Conservation (phyloP, 53 echinoderm and acorn worm species). For the Pentamera pediparva region DNA sequence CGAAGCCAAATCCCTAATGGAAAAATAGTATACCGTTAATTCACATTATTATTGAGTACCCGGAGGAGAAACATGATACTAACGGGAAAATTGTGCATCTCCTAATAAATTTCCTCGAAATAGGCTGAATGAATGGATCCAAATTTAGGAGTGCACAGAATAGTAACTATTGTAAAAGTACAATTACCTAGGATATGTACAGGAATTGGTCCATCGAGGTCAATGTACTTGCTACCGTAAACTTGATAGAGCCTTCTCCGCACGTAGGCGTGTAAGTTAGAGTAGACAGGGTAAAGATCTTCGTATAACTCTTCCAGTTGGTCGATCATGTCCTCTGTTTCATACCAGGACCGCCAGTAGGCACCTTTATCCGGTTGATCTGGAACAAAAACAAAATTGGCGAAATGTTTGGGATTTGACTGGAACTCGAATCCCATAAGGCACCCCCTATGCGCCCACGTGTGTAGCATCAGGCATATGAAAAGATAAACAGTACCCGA, state of each 20-base stretch:
- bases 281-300: constrained; percentile 30
- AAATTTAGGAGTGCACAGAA: not conserved
- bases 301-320: constrained; percentile 13
- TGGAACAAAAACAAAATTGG: not conserved
- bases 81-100: too few relatives aligned
- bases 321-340: constrained; percentile 28
- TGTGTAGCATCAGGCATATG: too few relatives aligned
- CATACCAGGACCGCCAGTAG: constrained; percentile 33
- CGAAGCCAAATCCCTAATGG: too few relatives aligned
- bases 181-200: constrained; percentile 33
- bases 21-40: too few relatives aligned
- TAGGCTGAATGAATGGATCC: not conserved
- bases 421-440: too few relatives aligned
- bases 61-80: too few relatives aligned
- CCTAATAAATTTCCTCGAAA: too few relatives aligned
- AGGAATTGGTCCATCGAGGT: constrained; percentile 36
- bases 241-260: constrained; percentile 11
- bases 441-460: too few relatives aligned
- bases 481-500: not conserved
- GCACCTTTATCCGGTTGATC: constrained; percentile 37
- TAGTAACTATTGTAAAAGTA: not conserved
- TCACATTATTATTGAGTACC: too few relatives aligned
- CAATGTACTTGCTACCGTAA: constrained; percentile 27
- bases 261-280: constrained; percentile 34
- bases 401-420: not conserved